Conservation (phyloP, 2,888 invertebrate species). For the Andrena fulva region DNA sequence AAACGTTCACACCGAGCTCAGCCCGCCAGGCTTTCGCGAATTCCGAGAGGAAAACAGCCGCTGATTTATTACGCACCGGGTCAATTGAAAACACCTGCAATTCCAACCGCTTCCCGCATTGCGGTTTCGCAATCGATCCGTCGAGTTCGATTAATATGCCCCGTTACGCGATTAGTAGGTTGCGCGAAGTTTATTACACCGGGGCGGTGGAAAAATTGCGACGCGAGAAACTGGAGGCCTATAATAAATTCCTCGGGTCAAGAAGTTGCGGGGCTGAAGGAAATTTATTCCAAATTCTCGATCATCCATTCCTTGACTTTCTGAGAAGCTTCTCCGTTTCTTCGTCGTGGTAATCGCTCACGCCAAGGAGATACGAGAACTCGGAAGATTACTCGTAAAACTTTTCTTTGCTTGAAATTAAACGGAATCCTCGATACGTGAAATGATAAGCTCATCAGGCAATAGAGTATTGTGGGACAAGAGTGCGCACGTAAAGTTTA, state of each 20-base stretch:
- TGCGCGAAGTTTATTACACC: conserved; percentile 52
- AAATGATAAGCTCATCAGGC: too few species aligned
- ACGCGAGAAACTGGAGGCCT: conserved; percentile 31
- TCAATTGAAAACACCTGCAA: conserved; percentile 65
- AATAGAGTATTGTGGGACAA: too few species aligned
- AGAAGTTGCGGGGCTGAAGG: conserved; percentile 24
- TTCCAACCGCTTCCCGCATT: conserved; percentile 49
- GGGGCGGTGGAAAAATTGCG: conserved; percentile 49
- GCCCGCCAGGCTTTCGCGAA: conserved; percentile 34
- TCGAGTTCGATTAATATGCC: conserved; percentile 55
- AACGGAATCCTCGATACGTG: not conserved
- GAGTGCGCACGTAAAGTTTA: too few species aligned
- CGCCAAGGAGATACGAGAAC: not conserved
- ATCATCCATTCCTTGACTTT: conserved; percentile 21
- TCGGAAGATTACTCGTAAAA: not conserved
- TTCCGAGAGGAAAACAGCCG: conserved; percentile 40
- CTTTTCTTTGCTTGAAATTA: not conserved
- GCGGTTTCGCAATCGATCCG: conserved; percentile 62
- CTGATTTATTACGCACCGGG: conserved; percentile 55
- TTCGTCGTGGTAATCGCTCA: not conserved
- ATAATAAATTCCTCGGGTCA: conserved; percentile 48
- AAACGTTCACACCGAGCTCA: conserved; percentile 36
- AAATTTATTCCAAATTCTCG: conserved; percentile 35
- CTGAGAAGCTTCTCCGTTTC: conserved; percentile 11
- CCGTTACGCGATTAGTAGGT: conserved; percentile 57